Evolutionary conservation across 2,888 invertebrate species (phyloP).

Genomic region (Caradrina clavipalpis): DNA sequence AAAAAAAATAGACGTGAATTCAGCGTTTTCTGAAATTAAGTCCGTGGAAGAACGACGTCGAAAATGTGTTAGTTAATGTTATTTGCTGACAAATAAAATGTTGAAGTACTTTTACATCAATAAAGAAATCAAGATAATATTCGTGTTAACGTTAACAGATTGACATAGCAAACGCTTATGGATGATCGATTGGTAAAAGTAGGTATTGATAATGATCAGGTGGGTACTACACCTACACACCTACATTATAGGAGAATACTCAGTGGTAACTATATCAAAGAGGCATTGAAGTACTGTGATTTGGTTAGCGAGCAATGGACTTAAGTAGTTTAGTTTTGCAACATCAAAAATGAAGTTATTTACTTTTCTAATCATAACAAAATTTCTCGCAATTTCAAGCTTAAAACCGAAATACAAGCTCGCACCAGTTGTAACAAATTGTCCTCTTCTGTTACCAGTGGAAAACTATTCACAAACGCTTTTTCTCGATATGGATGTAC

Average conservation of each 20-base stretch:
- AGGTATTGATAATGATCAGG: constrained; percentile 19
- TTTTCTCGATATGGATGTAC: constrained; percentile 38
- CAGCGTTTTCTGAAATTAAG: too few species aligned
- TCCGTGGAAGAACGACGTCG: background rate
- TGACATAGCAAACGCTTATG: constrained; percentile 40
- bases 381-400: constrained; percentile 22
- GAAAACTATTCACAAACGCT: constrained; percentile 30
- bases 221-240: background rate
- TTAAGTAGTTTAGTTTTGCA: background rate
- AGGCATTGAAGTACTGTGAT: constrained; percentile 7
- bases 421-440: constrained; percentile 8
- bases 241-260: constrained; percentile 1
- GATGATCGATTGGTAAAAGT: constrained; percentile 29
- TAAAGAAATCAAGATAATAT: constrained; percentile 25
- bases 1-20: too few species aligned
- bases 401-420: background rate
- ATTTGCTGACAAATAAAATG: constrained; percentile 21
- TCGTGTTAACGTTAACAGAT: constrained; percentile 13
- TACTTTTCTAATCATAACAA: constrained; percentile 1
- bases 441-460: constrained; percentile 32
- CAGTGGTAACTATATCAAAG: background rate
- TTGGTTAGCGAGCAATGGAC: background rate
- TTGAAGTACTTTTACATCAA: constrained; percentile 25
- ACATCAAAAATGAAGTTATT: constrained; percentile 31
- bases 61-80: constrained; percentile 20